Base-by-base conservation (phyloP, 1,140 invertebrate species). In the Leguminivora glycinivorella region DNA sequence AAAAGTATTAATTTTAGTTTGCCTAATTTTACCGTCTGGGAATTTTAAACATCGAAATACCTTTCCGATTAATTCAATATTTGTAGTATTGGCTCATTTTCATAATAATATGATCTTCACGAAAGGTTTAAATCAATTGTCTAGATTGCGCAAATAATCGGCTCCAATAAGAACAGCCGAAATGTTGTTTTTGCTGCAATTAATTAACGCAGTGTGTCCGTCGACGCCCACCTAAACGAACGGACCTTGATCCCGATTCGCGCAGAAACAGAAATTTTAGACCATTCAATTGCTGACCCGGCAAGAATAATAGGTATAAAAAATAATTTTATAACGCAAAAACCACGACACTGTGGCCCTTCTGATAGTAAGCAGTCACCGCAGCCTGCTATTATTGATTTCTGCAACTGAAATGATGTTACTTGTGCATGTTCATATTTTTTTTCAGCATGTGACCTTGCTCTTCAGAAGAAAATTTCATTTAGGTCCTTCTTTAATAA, bases 121-220 rank as follows among this genome's bases (percentile, higher is more conserved):
- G 7, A 52, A 52, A 52, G 17, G 2, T 52, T 22, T 47, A 47
- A 22, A 22, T 52, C 22, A 9, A 52, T 19, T 52, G 22, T 52
- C 47, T 52, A 19, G 47, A 52, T 52, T 52, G 47, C 47, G n/a
- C 47, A 52, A 52, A 22, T 22, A 52, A 52, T 52, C 3, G 19
- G 22, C 47, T 52, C 31, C 31, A 29, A 25, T 22, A 6, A 63
- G 14, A 26, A 29, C n/a, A 26, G 25, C 19, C 29, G n/a, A 19
- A 31, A 4, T 63, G 58, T 31, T 25, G 19, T 63, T 60, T 63
- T 63, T 63, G 26, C 58, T 26, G 6, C 25, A 34, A 63, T 63
- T 63, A 63, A 63, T 63, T 63, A 34, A 29, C 31, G 34, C 58
- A 63, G 34, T 34, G 58, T 31, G 58, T 26, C 58, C 26, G 58